Evolutionary conservation across 2,888 invertebrate species (phyloP).

Genomic region (Mesorhabditis belari): DNA sequence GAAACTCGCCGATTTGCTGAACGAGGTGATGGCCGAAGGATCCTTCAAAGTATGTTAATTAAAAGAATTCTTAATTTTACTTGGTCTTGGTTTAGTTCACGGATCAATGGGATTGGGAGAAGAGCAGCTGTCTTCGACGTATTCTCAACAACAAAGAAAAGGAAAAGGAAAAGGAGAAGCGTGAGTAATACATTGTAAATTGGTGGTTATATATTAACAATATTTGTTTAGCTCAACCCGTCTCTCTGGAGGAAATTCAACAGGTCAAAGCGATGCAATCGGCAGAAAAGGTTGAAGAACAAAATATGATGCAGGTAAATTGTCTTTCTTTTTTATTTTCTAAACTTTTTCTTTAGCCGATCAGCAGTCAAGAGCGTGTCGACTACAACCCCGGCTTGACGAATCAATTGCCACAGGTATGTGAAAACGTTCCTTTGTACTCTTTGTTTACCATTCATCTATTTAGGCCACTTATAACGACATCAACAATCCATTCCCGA

Average conservation of each 20-base stretch:
- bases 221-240: no score
- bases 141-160: not conserved
- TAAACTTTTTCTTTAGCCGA: not conserved
- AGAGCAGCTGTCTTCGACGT: not conserved
- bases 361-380: not conserved
- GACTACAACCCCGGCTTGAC: not conserved
- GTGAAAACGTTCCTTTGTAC: no score
- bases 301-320: no score
- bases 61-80: no score
- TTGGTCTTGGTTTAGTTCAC: conserved; percentile 4
- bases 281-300: no score
- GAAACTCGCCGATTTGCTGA: not conserved
- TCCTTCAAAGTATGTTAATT: not conserved
- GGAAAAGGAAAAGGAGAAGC: no score
- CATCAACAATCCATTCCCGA: conserved; percentile 5
- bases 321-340: no score
- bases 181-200: no score
- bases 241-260: no score
- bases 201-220: no score
- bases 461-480: not conserved
- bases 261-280: no score
- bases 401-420: not conserved
- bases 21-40: not conserved
- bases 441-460: no score
- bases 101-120: conserved; percentile 25